Base-by-base conservation (phyloP, 2,888 invertebrate species). In the Strigamia crassipes region DNA sequence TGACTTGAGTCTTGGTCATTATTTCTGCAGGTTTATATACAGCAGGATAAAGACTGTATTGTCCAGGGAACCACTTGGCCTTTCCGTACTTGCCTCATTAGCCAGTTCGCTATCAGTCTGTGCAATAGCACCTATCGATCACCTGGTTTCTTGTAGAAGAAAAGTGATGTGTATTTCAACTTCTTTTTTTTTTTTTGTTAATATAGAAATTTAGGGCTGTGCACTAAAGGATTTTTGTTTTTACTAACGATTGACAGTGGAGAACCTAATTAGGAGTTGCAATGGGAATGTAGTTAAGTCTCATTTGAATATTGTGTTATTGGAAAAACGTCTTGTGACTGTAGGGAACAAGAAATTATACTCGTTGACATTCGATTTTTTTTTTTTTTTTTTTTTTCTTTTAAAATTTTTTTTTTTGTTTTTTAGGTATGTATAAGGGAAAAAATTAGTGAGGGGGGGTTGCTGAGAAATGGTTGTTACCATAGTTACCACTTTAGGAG, bases 281-380 rank as follows among this genome's bases (percentile, higher is more conserved):
- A 56, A 56, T 56, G 56, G 56, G 18, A 56, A 56, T 56, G 56
- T 56, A n/a, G 15, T 56, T 56, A 56, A 56, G 56, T 56, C 56
- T 56, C 18, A 56, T 56, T 56, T 56, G 56, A 56, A 56, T 56
- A 56, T 56, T 18, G 56, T 56, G 56, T 18, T 56, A 56, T 56
- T 56, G 56, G 56, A 56, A 56, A 56, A 56, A n/a, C 56, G 56
- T 56, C 56, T 56, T 56, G 56, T 18, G 56, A 56, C 56, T 56
- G 56, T 56, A 56, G 56, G 56, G 56, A 56, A 56, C 18, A 3
- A 56, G 56, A 56, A 56, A 56, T 56, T 56, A n/a, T n/a, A 56
- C 56, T 56, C 56, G 56, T 56, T 56, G 56, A 56, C 56, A 18
- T 56, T 56, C 56, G 56, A 56, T 56, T 56, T 56, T 56, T 56